phyloP scores from a whole-genome alignment of 2,888 invertebrate genomes.

The Halocaridina rubra region DNA sequence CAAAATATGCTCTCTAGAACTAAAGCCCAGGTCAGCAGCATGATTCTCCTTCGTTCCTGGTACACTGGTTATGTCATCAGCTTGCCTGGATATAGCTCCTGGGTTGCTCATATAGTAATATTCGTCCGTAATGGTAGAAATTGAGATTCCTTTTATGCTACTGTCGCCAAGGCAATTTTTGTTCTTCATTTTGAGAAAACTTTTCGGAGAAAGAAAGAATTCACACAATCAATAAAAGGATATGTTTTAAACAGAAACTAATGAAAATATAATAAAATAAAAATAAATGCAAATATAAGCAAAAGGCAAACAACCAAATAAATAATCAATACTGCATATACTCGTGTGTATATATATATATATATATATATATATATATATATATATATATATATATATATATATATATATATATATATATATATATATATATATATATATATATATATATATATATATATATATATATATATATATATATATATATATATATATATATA shows the following conservation, averaged over 20 bases:
- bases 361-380: background rate
- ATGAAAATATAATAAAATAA: background rate
- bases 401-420: slow-evolving; percentile 18
- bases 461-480: too few relatives aligned
- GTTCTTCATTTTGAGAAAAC: background rate
- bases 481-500: too few relatives aligned
- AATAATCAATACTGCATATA: background rate
- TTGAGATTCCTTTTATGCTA: too few relatives aligned
- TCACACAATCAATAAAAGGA: background rate
- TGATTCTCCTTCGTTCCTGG: too few relatives aligned
- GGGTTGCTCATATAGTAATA: too few relatives aligned
- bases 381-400: slow-evolving; percentile 2
- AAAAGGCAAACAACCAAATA: background rate
- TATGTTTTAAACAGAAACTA: background rate
- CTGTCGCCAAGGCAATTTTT: too few relatives aligned
- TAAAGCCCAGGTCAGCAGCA: too few relatives aligned
- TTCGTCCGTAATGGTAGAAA: too few relatives aligned
- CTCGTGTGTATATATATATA: background rate
- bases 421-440: background rate
- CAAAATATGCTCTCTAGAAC: too few relatives aligned
- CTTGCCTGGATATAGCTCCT: too few relatives aligned
- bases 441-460: too few relatives aligned
- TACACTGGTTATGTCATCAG: too few relatives aligned
- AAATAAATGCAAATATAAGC: background rate
- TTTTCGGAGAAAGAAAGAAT: background rate